Conservation (phyloP, 2,888 invertebrate species). For the Oxystoma pomonae region DNA sequence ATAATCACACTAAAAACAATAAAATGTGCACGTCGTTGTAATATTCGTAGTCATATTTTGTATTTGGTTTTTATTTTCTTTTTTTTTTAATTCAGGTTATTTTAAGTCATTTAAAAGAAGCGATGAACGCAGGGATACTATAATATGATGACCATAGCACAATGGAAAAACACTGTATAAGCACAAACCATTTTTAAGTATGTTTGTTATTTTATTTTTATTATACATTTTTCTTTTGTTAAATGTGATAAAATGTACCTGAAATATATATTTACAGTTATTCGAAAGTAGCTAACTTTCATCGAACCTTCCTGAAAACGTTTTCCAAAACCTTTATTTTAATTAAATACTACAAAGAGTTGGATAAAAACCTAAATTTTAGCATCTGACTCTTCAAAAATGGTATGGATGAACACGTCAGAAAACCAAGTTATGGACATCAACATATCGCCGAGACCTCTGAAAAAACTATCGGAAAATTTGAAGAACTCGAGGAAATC, state of each 20-base stretch:
- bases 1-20: no score
- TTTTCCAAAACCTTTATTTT: no score
- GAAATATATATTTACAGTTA: not conserved
- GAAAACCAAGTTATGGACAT: conserved; percentile 44
- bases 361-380: conserved; percentile 11
- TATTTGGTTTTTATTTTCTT: not conserved
- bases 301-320: no score
- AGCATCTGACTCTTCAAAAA: conserved; percentile 38
- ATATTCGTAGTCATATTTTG: conserved; percentile 1
- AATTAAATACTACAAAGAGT: no score
- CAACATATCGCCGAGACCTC: conserved; percentile 63
- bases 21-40: conserved; percentile 3
- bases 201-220: not conserved
- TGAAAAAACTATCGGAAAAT: conserved; percentile 57
- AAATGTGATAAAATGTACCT: not conserved
- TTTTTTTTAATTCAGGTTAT: not conserved
- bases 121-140: not conserved
- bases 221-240: not conserved
- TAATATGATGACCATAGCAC: not conserved
- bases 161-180: not conserved
- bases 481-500: conserved; percentile 44
- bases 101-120: not conserved
- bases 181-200: not conserved
- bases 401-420: conserved; percentile 44
- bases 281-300: not conserved